These are phyloP conservation scores for Halocaridina rubra DNA, from an alignment of 2,888 invertebrate species.

Conservation along the genomic window DNA sequence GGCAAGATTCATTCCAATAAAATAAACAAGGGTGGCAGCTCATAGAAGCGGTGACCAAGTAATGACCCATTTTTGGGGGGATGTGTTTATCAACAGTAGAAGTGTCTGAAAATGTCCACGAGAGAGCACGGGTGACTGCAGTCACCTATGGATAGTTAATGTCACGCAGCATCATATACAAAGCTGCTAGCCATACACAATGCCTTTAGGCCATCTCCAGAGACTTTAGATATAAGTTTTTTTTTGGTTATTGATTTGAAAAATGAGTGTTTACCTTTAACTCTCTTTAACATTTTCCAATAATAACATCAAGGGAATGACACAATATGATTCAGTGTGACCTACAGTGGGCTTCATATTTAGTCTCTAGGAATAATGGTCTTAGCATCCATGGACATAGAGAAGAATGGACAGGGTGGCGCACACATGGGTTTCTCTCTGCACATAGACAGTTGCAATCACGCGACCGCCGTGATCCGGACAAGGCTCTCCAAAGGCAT, in stretches of 20 bases:
- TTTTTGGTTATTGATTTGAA: too few relatives aligned
- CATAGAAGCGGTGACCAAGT: not conserved
- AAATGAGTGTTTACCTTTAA: too few relatives aligned
- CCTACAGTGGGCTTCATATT: too few relatives aligned
- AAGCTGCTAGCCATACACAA: not conserved
- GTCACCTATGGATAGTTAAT: not conserved
- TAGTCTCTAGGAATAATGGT: not conserved
- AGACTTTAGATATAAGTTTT: too few relatives aligned
- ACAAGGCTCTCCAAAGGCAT: not conserved
- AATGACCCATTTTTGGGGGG: not conserved
- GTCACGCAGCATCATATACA: not conserved
- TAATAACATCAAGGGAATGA: too few relatives aligned
- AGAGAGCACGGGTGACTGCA: not conserved
- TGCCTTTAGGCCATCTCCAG: not conserved
- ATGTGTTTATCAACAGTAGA: slow-evolving; percentile 8
- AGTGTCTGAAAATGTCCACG: not conserved
- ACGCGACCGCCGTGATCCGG: not conserved
- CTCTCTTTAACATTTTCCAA: too few relatives aligned
- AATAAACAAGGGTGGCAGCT: not conserved
- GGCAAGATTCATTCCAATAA: not conserved
- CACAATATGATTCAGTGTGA: too few relatives aligned
- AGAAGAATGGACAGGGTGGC: slow-evolving; percentile 5
- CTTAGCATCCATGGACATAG: slow-evolving; percentile 5
- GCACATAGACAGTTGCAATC: not conserved
- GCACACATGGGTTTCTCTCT: not conserved